Evolutionary conservation across 2,797 vertebrate species (phyloP).

Genomic region (Acanthurus leucopareius): DNA sequence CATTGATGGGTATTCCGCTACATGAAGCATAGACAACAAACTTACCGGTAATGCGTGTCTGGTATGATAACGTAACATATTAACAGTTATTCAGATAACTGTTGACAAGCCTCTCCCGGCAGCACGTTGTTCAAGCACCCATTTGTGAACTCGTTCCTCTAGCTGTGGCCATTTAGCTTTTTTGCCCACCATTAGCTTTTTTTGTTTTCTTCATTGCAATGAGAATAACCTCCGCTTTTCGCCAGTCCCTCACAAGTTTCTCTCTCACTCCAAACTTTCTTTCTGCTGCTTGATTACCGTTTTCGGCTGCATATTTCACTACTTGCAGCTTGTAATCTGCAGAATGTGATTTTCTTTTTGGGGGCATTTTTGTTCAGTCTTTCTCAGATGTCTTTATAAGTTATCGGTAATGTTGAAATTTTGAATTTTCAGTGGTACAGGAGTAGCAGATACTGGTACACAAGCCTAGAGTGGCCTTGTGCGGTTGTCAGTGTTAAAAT

Average conservation of each 20-base stretch:
- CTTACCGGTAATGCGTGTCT: no score
- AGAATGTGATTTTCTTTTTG: background rate
- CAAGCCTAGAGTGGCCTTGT: no score
- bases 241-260: conserved; percentile 2
- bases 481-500: no score
- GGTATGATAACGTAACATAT: no score
- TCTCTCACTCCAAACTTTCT: conserved; percentile 6
- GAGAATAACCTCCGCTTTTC: conserved; percentile 8
- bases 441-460: no score
- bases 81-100: no score
- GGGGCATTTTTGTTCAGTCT: conserved; percentile 1
- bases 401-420: no score
- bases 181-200: conserved; percentile 2
- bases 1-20: no score
- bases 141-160: conserved; percentile 1
- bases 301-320: conserved; percentile 1
- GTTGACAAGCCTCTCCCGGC: conserved; percentile 9
- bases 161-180: background rate
- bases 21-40: no score
- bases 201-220: conserved; percentile 2
- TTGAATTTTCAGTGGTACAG: no score
- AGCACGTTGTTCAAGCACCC: conserved; percentile 14
- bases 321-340: background rate
- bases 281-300: background rate
- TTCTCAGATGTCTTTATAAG: background rate